Evolutionary conservation across 2,888 invertebrate genomes (phyloP).

Genomic region (Conus canariensis): DNA sequence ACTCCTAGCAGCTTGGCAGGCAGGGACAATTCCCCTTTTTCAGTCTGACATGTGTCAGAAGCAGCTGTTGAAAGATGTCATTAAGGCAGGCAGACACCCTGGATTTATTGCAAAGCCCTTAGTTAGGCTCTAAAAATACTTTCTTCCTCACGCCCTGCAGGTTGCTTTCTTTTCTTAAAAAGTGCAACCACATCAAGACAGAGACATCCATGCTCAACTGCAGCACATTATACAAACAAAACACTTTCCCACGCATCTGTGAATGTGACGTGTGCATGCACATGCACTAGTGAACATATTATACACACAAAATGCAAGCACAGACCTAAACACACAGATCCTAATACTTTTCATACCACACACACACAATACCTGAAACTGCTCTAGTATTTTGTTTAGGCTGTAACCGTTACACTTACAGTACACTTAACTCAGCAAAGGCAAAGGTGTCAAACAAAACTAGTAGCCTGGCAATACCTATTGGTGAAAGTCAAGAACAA

Average conservation of each 20-base stretch:
- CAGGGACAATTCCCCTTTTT: constrained; percentile 26
- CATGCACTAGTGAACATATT: background rate
- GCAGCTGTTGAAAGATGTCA: constrained; percentile 36
- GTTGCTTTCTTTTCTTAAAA: background rate
- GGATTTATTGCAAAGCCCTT: constrained; percentile 25
- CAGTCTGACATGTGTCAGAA: constrained; percentile 33
- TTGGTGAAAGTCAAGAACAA: no score
- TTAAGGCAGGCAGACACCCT: constrained; percentile 31
- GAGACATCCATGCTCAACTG: background rate
- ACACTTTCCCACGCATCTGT: no score
- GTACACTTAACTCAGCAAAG: no score
- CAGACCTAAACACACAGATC: background rate
- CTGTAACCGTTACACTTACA: no score
- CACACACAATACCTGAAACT: background rate
- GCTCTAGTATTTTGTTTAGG: no score
- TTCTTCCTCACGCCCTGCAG: background rate
- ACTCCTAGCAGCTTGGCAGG: constrained; percentile 24
- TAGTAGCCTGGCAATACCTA: no score
- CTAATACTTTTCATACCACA: background rate
- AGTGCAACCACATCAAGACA: background rate
- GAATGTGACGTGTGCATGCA: background rate
- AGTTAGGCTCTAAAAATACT: background rate
- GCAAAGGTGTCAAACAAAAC: no score
- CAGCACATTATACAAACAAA: no score
- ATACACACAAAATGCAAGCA: background rate